Percentiles rank a stretch among this genome's conserved stretches.
phyloP scores from a whole-genome alignment of 1,140 invertebrate species.

The Bombus pyrosoma region DNA sequence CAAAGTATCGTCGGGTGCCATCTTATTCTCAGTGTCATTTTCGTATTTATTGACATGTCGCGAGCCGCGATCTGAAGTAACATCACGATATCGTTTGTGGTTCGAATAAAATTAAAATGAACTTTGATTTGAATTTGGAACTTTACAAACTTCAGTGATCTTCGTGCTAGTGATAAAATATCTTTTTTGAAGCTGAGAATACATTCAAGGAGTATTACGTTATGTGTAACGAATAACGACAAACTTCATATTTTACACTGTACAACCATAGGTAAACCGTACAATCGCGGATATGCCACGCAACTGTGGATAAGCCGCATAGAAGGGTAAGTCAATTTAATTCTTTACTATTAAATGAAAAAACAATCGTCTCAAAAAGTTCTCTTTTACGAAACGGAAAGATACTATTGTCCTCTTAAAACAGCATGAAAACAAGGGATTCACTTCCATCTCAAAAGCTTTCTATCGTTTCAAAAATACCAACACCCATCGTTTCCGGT shows the following conservation, averaged over 20 bases:
- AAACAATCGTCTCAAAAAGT: too few relatives aligned
- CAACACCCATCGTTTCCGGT: slow-evolving; percentile 45
- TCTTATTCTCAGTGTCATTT: background rate
- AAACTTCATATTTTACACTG: too few relatives aligned
- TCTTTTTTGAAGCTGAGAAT: background rate
- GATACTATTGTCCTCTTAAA: background rate
- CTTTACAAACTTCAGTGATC: background rate
- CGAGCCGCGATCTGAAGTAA: background rate
- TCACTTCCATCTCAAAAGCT: background rate
- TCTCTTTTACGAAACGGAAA: background rate
- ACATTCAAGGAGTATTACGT: background rate
- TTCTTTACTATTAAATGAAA: background rate
- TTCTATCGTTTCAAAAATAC: slow-evolving; percentile 36
- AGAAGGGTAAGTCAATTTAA: background rate
- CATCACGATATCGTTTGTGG: background rate
- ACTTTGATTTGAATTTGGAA: background rate
- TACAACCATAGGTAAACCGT: too few relatives aligned
- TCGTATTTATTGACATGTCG: background rate
- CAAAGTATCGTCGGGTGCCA: background rate
- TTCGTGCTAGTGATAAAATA: background rate
- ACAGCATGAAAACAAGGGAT: background rate
- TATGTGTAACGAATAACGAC: too few relatives aligned
- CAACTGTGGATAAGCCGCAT: background rate
- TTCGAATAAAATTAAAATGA: background rate
- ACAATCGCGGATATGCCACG: too few relatives aligned